Evolutionary conservation across 2,797 vertebrate genomes (phyloP), one percentile per base, ranked within the genome.

Genomic region (Anguilla megastoma): DNA sequence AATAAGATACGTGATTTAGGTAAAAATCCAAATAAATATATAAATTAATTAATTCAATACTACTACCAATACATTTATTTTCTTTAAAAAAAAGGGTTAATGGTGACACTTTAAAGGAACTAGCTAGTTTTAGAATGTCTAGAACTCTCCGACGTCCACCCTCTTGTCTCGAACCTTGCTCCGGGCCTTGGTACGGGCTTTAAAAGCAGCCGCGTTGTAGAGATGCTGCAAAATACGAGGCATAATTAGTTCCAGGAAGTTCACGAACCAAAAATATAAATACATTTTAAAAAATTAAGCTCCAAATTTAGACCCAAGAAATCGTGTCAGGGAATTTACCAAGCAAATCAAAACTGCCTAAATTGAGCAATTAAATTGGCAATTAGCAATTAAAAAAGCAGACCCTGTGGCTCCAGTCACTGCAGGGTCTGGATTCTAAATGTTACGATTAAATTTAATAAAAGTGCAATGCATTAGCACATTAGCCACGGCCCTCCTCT

Each of bases 161-260:
- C 99, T 97, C 95, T 99, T 99, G 95, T 99, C 99, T 91, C 98
- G 97, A 90, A 97, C 97, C 96, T 99, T 98, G 96, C 95, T 99
- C 93, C 98, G 97, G 91, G 98, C 98, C 94, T 99, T 99, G 88
- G 98, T 99, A 93, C 99, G 97, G 89, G 98, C 99, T 94, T 99
- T 99, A 95, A 99, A 99, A 0, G 98, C 98, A 87, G 98, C 99
- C 24, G 99, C 98, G 93, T 99, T 99, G 94, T 98, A 98, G 69
- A 99, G 97, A 93, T 99, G 98, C 99, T 99, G 91, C n/a, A 92
- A 93, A 54, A 69, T 3, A n/a, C 12, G 16, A 80, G 41, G 41
- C 36, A 48, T 1, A 24, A 48, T 80, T 80, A 41, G 76, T 80
- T 80, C 36, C 2, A 24, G 30, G 10, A 71, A 76, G 63, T 6